phyloP scores from a whole-genome alignment of 2,888 invertebrate species.

The Caenorhabditis doughertyi region DNA sequence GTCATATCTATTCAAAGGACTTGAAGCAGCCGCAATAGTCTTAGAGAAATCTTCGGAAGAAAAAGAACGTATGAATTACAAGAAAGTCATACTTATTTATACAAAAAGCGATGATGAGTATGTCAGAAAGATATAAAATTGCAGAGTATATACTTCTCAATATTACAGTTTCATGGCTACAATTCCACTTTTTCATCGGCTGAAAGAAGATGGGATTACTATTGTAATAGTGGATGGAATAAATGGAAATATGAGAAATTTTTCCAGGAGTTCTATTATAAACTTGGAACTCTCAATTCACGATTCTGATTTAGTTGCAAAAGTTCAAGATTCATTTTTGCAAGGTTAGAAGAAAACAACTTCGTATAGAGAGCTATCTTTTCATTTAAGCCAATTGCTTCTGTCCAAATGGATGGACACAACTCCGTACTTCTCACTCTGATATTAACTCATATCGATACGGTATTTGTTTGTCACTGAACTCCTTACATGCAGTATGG shows the following conservation, averaged over 20 bases:
- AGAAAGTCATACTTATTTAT: constrained; percentile 25
- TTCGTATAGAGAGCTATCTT: no score
- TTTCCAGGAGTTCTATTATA: no score
- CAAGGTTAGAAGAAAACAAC: constrained; percentile 31
- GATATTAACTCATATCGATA: constrained; percentile 11
- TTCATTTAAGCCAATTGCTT: constrained; percentile 31
- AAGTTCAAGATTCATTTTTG: constrained; percentile 40
- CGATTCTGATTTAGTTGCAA: constrained; percentile 17
- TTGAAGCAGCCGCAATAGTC: constrained; percentile 14
- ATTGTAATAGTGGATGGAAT: constrained; percentile 2
- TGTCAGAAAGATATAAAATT: not conserved
- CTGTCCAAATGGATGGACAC: constrained; percentile 31
- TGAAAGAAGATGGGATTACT: constrained; percentile 17
- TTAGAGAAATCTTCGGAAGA: constrained; percentile 8
- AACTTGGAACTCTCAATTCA: constrained; percentile 1
- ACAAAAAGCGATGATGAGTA: not conserved
- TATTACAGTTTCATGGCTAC: not conserved
- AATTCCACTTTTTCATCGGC: constrained; percentile 11
- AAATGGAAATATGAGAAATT: not conserved
- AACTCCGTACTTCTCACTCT: constrained; percentile 3
- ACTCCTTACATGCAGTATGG: constrained; percentile 36
- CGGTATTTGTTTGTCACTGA: constrained; percentile 10
- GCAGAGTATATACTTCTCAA: not conserved
- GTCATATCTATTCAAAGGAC: constrained; percentile 6
- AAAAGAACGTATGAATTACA: constrained; percentile 6